Conservation (phyloP, 2,113 vertebrate species). For the Willisornis vidua region DNA sequence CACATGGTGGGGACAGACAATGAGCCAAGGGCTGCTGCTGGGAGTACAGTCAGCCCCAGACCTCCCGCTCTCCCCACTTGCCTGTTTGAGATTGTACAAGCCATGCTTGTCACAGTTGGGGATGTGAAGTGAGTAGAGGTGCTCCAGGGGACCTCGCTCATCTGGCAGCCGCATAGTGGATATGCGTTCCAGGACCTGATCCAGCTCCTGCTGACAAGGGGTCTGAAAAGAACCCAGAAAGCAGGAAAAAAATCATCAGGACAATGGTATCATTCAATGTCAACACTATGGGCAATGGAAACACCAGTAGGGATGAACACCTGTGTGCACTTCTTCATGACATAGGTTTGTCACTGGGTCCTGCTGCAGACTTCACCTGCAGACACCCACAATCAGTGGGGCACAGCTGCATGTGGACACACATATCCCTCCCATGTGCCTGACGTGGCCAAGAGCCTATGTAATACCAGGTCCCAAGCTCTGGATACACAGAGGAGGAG, state of each 20-base stretch:
- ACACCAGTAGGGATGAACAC: neutral
- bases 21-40: neutral
- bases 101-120: constrained; percentile 96
- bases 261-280: neutral
- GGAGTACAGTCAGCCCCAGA: neutral
- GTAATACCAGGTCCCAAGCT: neutral
- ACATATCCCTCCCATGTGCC: neutral
- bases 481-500: neutral
- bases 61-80: constrained; percentile 44
- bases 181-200: constrained; percentile 91
- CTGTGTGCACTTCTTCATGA: neutral
- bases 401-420: fast-evolving
- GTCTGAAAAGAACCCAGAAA: constrained; percentile 74
- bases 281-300: neutral
- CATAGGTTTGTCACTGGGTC: neutral
- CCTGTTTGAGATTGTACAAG: constrained; percentile 95
- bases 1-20: fast-evolving
- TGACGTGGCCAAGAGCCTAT: neutral
- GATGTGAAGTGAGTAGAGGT: constrained; percentile 91
- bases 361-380: neutral
- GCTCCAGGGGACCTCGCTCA: constrained; percentile 89
- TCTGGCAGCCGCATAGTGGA: constrained; percentile 89
- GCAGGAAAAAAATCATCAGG: neutral
- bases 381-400: neutral
- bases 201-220: constrained; percentile 90